These are phyloP conservation scores for Monopis laevigella DNA, from an alignment of 2,888 invertebrate species.

Conservation along the genomic window DNA sequence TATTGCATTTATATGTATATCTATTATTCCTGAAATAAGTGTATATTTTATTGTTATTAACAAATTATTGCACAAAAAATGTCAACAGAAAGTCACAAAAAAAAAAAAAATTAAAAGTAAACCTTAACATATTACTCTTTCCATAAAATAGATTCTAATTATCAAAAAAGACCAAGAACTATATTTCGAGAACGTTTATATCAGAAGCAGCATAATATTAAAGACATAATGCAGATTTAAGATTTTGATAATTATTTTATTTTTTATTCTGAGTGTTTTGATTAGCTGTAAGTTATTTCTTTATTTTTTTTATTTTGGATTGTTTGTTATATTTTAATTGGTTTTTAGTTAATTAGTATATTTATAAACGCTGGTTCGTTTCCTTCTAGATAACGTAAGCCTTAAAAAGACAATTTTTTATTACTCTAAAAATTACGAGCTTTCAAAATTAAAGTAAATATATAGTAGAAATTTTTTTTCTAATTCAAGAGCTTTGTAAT, in stretches of 20 bases:
- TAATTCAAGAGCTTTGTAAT: too few relatives aligned
- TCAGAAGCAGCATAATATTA: slow-evolving; percentile 53
- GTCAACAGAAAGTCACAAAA: too few relatives aligned
- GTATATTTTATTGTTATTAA: too few relatives aligned
- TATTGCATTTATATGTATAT: too few relatives aligned
- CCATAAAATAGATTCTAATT: too few relatives aligned
- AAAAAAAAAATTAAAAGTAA: too few relatives aligned
- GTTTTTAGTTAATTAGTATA: slow-evolving; percentile 2
- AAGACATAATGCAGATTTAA: slow-evolving; percentile 41
- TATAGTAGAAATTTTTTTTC: too few relatives aligned
- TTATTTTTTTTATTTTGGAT: slow-evolving; percentile 23
- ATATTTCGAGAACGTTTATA: slow-evolving; percentile 2
- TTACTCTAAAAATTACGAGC: slow-evolving; percentile 48
- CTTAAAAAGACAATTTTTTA: slow-evolving; percentile 59
- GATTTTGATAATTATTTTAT: slow-evolving; percentile 29
- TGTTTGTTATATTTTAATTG: slow-evolving; percentile 21
- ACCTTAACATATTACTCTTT: too few relatives aligned
- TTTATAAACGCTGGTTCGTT: slow-evolving; percentile 12
- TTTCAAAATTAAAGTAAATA: slow-evolving; percentile 61
- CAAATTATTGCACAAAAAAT: too few relatives aligned
- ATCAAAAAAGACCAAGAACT: neutral
- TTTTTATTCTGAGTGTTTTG: slow-evolving; percentile 38
- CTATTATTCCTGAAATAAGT: too few relatives aligned
- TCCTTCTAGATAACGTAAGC: slow-evolving; percentile 3
- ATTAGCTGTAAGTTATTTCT: slow-evolving; percentile 31